Evolutionary conservation across 2,797 vertebrate species (phyloP).

Genomic region (Gymnoscopelus microlampas): DNA sequence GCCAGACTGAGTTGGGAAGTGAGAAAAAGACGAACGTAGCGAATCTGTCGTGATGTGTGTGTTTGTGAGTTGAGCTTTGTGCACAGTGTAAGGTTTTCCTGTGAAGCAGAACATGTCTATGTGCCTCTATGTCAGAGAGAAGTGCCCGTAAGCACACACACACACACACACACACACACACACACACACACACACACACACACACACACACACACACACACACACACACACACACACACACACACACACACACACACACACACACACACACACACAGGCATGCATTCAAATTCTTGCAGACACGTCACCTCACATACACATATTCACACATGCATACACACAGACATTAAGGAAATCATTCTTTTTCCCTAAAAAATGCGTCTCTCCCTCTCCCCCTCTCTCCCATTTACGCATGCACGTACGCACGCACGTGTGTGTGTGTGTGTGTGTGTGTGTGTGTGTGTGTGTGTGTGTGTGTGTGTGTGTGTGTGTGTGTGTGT

Average conservation of each 20-base stretch:
- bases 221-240: slow-evolving; percentile 25
- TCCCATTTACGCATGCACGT: slow-evolving; percentile 22
- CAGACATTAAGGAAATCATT: no score
- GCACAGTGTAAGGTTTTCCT: slow-evolving; percentile 3
- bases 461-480: no score
- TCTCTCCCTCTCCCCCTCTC: slow-evolving; percentile 1
- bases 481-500: no score
- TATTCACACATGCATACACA: neutral
- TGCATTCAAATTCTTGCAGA: neutral
- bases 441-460: no score
- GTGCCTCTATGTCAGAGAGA: slow-evolving; percentile 18
- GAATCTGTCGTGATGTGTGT: neutral
- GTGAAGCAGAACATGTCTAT: slow-evolving; percentile 1
- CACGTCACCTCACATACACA: neutral
- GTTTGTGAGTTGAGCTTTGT: neutral
- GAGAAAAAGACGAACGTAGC: no score
- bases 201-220: neutral
- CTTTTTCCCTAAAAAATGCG: slow-evolving; percentile 2
- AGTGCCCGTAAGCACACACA: neutral
- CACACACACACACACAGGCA: slow-evolving; percentile 8
- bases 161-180: slow-evolving; percentile 23
- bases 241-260: slow-evolving; percentile 25
- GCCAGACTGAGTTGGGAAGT: no score
- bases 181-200: slow-evolving; percentile 20
- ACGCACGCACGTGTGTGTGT: neutral